Evolutionary conservation across 2,797 vertebrate genomes (phyloP), one percentile per base, ranked within the genome.

Genomic region (Myoxocephalus aenaeus): DNA sequence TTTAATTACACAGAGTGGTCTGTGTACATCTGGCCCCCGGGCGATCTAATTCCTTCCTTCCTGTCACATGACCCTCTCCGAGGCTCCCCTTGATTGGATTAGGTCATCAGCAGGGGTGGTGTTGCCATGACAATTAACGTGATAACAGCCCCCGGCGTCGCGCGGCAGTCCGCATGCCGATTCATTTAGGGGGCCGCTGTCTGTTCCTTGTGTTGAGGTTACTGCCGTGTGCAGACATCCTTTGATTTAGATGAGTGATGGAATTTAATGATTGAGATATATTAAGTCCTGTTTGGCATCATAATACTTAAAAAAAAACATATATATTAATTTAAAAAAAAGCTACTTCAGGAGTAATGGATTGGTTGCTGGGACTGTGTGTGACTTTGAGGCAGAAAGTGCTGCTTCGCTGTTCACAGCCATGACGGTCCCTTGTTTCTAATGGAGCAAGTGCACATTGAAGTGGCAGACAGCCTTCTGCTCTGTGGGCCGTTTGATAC

Each of bases 71-170:
- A 93, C 91, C 90, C 90, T 73, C 65, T 73, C 63, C 2, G 73
- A 82, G 83, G 87, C 86, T 92, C 90, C 84, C 89, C 88, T 90
- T 95, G 95, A 96, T 96, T 94, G 74, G 93, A 96, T 96, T 95
- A 96, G 95, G 95, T 93, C 92, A 93, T 94, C 94, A 89, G 93
- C 82, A 89, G 93, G 93, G 93, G 91, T 92, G 92, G 93, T 89
- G 94, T 93, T 93, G 90, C 91, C 90, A 90, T 93, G 88, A 44
- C 95, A 89, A 94, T 95, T 95, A 95, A 96, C 91, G 8, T 65
- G 81, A 93, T 92, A 86, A 89, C 71, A 75, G 82, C 75, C 71
- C 46, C 17, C 7, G 44, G 77, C 40, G 2, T 75, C 50, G 46
- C 63, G 79, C 32, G 63, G 78, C 48, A 75, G 78, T 90, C 90